Conservation (phyloP, 2,113 vertebrate genomes). For the Alexandromys fortis region DNA sequence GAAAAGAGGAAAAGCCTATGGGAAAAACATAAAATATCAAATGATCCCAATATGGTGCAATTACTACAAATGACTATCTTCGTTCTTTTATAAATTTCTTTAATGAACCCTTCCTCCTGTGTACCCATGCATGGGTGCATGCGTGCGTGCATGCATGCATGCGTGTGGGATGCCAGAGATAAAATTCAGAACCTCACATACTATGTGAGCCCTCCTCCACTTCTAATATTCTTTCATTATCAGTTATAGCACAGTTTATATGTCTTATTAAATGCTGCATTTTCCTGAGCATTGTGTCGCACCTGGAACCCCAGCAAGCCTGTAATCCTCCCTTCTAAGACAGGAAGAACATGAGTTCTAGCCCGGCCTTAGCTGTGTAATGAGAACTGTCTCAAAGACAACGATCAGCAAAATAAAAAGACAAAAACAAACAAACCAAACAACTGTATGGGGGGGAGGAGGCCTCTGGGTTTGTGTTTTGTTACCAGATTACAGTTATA, state of each 20-base stretch:
- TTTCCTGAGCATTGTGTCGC: not conserved
- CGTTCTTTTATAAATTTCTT: not conserved
- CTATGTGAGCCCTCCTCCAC: not conserved
- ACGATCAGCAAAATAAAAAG: not conserved
- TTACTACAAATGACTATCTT: slow-evolving; percentile 14
- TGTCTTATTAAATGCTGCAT: slow-evolving; percentile 15
- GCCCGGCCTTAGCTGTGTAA: not conserved
- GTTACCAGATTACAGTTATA: not conserved
- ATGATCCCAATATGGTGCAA: not conserved
- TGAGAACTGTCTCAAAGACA: not conserved
- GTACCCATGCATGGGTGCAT: not conserved
- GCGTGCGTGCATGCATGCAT: not conserved
- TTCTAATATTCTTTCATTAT: slow-evolving; percentile 22
- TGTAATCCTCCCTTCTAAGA: not conserved
- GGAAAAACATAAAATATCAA: not conserved
- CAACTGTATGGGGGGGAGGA: not conserved
- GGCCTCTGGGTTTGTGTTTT: slow-evolving; percentile 32
- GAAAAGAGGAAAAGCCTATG: not conserved
- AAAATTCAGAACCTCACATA: not conserved
- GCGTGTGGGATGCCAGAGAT: not conserved
- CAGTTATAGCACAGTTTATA: not conserved
- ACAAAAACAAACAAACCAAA: not conserved
- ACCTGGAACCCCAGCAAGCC: not conserved
- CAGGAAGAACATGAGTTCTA: not conserved
- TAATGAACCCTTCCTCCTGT: not conserved